Conservation (phyloP, 2,797 vertebrate species). For the Catostomus latipinnis region DNA sequence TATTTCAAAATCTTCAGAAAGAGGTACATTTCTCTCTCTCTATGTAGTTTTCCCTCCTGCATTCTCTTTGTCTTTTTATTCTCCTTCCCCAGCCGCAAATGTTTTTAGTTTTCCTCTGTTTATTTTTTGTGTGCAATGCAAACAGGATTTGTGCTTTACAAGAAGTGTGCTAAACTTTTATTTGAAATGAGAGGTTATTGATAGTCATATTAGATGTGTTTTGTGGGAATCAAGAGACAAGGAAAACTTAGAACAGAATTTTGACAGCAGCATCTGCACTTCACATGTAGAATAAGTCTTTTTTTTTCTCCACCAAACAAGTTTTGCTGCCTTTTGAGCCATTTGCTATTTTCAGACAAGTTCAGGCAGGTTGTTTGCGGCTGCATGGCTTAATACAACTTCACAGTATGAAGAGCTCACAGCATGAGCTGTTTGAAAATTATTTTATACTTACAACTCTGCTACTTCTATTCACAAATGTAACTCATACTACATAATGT, state of each 20-base stretch:
- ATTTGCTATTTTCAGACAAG: conserved; percentile 13
- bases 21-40: conserved; percentile 88
- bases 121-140: conserved; percentile 38
- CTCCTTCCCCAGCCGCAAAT: conserved; percentile 60
- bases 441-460: not conserved
- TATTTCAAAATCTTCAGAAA: conserved; percentile 98
- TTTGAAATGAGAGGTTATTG: not conserved
- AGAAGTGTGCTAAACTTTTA: not conserved
- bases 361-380: conserved; percentile 11
- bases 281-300: not conserved
- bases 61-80: conserved; percentile 63
- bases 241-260: not conserved
- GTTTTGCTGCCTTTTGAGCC: not conserved
- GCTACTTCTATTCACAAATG: not conserved
- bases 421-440: not conserved
- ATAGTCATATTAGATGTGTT: not conserved
- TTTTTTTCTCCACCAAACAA: not conserved
- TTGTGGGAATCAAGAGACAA: not conserved
- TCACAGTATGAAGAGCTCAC: not conserved
- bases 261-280: conserved; percentile 4
- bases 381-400: conserved; percentile 18
- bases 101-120: conserved; percentile 59
- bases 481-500: not conserved
- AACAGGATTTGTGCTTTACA: conserved; percentile 2
- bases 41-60: conserved; percentile 72